Conservation (phyloP, 2,113 vertebrate species). For the Hemiprocne comata region DNA sequence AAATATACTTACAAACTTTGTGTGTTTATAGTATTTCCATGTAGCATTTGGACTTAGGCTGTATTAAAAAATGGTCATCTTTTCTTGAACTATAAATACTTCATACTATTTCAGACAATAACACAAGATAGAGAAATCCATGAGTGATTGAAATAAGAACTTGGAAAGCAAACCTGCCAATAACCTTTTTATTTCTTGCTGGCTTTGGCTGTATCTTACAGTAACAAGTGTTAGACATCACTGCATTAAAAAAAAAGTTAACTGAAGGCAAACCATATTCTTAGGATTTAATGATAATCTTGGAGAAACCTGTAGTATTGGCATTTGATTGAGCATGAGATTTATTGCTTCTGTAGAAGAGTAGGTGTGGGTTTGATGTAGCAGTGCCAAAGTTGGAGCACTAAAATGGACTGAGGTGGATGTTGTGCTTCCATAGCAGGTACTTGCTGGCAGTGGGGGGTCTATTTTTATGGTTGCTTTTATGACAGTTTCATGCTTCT, state of each 20-base stretch:
- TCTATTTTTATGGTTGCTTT: neutral
- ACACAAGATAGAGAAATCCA: neutral
- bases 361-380: neutral
- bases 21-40: neutral
- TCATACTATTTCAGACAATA: neutral
- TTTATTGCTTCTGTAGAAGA: neutral
- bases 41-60: neutral
- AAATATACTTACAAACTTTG: neutral
- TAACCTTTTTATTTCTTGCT: neutral
- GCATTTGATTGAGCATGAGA: neutral
- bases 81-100: neutral
- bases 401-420: neutral
- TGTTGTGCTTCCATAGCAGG: neutral
- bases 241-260: neutral
- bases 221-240: neutral
- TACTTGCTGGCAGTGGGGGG: accelerated
- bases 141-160: neutral
- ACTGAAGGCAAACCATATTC: neutral
- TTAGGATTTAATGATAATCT: neutral
- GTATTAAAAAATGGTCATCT: neutral
- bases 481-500: neutral
- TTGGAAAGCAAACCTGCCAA: neutral
- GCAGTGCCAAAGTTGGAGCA: neutral
- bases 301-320: neutral
- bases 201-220: neutral